Evolutionary conservation across 2,113 vertebrate genomes (phyloP), one percentile per base, ranked within the genome.

Genomic region (Corythaixoides concolor): DNA sequence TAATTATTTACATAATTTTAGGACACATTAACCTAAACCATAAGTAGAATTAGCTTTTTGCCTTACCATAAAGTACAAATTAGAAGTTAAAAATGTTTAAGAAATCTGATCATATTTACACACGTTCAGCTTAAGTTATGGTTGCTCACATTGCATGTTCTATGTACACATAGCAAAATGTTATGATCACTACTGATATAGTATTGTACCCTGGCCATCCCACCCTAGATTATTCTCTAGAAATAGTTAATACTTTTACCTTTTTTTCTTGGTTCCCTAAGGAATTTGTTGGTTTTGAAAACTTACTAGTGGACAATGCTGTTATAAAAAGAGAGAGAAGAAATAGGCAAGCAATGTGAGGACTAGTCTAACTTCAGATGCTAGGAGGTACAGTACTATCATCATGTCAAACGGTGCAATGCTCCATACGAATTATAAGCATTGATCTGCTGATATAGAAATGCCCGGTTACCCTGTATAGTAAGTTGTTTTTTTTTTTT

Each of bases 31-130:
- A 97, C 96, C 90, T 97, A 98, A 98, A 98, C 97, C 98, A 98
- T 98, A 97, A 97, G 97, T 98, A 98, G 98, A 97, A 98, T 98
- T 95, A 98, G 97, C 98, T 98, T 98, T 98, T 97, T 97, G 96
- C 97, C 98, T 98, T 98, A 98, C 97, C 96, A 96, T 98, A 98
- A 98, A 98, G 97, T 99, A 99, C 98, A 99, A 99, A 99, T 98
- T 97, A 98, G 93, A 98, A 98, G 97, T 98, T 98, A 99, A 98
- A 99, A 99, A 98, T 98, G 97, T 98, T 97, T 98, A 98, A 98
- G 98, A 99, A 99, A 99, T 98, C 95, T 98, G 97, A 97, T 97
- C 97, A 85, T 99, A 99, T 99, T 98, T 99, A 99, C 99, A 99
- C 91, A 96, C 75, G 87, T 97, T 98, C 96, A 95, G 93, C 98